A percentile compares a stretch with the other conserved stretches of the same genome.
phyloP scores from a whole-genome alignment of 1,140 invertebrate genomes.

The Proctacanthus coquilletti region DNA sequence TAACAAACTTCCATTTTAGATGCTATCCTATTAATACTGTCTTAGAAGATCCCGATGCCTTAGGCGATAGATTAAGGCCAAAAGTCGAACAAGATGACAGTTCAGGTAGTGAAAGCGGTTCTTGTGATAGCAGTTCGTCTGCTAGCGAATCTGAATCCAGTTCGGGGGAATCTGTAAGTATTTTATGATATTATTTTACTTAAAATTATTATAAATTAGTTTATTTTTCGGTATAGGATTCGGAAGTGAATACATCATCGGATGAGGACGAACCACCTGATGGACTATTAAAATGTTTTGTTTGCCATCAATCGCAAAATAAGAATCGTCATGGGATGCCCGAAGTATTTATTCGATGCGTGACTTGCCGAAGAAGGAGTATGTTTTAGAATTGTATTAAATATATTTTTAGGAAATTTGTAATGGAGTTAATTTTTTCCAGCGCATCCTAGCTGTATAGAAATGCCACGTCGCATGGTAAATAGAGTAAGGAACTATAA shows the following conservation, averaged over 20 bases:
- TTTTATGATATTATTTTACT: conserved; percentile 1
- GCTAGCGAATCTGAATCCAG: conserved; percentile 18
- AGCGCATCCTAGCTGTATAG: conserved; percentile 74
- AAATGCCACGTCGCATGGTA: conserved; percentile 67
- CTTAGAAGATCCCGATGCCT: conserved; percentile 53
- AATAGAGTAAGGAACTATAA: conserved; percentile 69
- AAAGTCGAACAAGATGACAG: conserved; percentile 10
- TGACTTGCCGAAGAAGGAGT: conserved; percentile 56
- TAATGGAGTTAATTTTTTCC: conserved; percentile 13
- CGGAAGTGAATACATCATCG: conserved; percentile 8
- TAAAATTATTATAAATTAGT: conserved; percentile 3
- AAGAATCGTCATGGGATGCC: conserved; percentile 37
- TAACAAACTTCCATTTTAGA: conserved; percentile 17
- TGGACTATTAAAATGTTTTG: conserved; percentile 25
- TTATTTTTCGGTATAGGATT: no score
- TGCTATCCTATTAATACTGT: conserved; percentile 82
- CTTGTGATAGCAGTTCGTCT: conserved; percentile 13
- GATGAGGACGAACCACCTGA: conserved; percentile 8
- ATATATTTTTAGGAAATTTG: background rate
- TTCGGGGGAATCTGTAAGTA: conserved; percentile 5
- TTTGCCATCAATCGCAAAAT: conserved; percentile 35
- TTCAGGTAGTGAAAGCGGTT: conserved; percentile 12
- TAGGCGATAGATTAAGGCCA: conserved; percentile 26
- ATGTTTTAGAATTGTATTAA: conserved; percentile 25
- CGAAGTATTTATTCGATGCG: conserved; percentile 48